phyloP scores from a whole-genome alignment of 1,140 invertebrate species.

The Aphis gossypii region DNA sequence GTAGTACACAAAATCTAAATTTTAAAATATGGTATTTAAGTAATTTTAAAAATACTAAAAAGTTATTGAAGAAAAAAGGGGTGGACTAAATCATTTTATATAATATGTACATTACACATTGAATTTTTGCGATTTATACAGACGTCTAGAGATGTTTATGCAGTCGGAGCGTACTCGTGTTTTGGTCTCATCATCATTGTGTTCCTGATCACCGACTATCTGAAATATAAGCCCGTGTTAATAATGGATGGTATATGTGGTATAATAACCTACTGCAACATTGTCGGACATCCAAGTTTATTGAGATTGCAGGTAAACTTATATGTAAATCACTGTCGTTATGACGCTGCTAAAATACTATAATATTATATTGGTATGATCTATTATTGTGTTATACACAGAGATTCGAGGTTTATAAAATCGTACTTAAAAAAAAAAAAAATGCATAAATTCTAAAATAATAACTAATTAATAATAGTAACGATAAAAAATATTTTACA shows the following conservation, averaged over 20 bases:
- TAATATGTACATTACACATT: neutral
- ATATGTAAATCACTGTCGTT: too few relatives aligned
- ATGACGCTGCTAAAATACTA: too few relatives aligned
- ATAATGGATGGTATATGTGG: conserved; percentile 78
- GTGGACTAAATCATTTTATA: too few relatives aligned
- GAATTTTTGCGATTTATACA: conserved; percentile 63
- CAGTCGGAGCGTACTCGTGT: conserved; percentile 82
- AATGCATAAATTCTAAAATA: neutral
- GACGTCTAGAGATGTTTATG: conserved; percentile 79
- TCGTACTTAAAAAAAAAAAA: neutral
- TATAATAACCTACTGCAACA: conserved; percentile 64
- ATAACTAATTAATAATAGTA: neutral
- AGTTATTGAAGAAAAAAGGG: too few relatives aligned
- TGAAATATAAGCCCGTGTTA: conserved; percentile 81
- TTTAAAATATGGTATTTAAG: too few relatives aligned
- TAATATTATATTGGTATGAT: neutral
- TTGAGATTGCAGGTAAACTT: conserved; percentile 60
- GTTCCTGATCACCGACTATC: conserved; percentile 83
- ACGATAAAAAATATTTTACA: conserved; percentile 62
- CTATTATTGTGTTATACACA: neutral
- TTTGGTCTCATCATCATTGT: conserved; percentile 75
- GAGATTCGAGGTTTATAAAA: neutral
- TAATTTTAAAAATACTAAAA: too few relatives aligned
- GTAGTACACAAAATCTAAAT: too few relatives aligned
- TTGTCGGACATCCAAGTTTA: conserved; percentile 58